These are phyloP conservation scores for Lophotriccus pileatus DNA, from an alignment of 2,797 vertebrate species.

Conservation along the genomic window DNA sequence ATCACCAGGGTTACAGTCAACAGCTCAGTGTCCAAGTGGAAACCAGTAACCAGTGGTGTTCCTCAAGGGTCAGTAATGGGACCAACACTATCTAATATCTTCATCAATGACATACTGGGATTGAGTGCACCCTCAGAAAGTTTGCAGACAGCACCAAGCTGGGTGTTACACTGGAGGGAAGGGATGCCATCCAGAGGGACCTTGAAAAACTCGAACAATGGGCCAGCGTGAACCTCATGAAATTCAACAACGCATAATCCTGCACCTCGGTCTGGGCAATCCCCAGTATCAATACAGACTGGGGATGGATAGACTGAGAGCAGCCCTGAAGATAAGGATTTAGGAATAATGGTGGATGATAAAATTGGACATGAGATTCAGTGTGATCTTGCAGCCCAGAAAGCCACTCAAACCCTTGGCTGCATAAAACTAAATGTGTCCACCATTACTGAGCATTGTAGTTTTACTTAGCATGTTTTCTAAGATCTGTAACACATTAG, in stretches of 20 bases:
- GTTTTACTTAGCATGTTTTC: background rate
- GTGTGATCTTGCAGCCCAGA: background rate
- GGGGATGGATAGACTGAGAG: background rate
- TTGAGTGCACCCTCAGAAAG: background rate
- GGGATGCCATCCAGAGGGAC: background rate
- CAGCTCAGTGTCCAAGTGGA: background rate
- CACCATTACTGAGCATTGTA: background rate
- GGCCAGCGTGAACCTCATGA: background rate
- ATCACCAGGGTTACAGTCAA: background rate
- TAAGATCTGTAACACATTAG: background rate
- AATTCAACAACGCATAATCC: background rate
- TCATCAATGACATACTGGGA: fast-evolving
- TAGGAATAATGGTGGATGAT: background rate
- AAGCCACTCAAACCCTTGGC: background rate
- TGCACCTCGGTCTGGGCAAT: background rate
- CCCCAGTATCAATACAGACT: background rate
- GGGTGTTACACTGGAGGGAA: background rate
- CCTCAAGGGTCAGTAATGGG: background rate
- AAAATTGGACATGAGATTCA: background rate
- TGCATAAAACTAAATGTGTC: background rate
- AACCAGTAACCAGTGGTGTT: background rate
- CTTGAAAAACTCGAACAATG: background rate
- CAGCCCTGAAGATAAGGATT: background rate
- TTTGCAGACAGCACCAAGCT: background rate
- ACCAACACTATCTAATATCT: background rate